Base-by-base conservation (phyloP, 2,113 vertebrate genomes). In the Gopherus flavomarginatus region DNA sequence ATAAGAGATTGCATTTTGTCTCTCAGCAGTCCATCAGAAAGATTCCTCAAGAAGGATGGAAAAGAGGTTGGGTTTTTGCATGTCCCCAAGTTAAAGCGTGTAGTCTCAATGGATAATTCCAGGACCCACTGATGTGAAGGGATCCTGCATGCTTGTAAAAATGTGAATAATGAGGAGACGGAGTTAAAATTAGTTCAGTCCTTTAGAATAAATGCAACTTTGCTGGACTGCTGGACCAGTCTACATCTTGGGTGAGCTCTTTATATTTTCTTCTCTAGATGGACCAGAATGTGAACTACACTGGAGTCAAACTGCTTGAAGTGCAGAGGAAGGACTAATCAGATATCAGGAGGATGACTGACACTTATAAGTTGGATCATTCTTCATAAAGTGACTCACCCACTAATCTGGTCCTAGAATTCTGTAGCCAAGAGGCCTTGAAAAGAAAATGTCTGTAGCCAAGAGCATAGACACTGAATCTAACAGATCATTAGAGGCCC, bases 101-200 rank as follows among this genome's bases (percentile, higher is more conserved):
- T 57, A 54, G 80, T 88, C 85, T 88, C 85, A 81, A 94, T 80
- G 62, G 94, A 96, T 95, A 95, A 95, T 95, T 87, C 89, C 90
- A 95, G 96, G 93, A 89, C 93, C 10, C 6, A 90, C 29, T 56
- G 93, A 96, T 96, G 94, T 96, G 81, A 96, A 90, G 88, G 0
- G 87, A 89, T 91, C 95, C 89, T 81, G 89, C 95, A 92, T 95
- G 97, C 95, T 95, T 97, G 95, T 96, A 95, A 94, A 95, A 95
- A 72, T 0, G 24, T 38, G 4, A 53, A 44, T 14, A 69, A n/a
- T 1, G 3, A 94, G 26, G 42, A 97, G 81, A 88, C 0, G 53
- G 35, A 69, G 62, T 69, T n/a, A 69, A 35, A 69, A 69, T 69
- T 69, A 69, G 16, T n/a, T 35, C 29, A 69, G 65, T 88, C 96